Base-by-base conservation (phyloP, 1,140 invertebrate genomes). In the Calliphora vicina region DNA sequence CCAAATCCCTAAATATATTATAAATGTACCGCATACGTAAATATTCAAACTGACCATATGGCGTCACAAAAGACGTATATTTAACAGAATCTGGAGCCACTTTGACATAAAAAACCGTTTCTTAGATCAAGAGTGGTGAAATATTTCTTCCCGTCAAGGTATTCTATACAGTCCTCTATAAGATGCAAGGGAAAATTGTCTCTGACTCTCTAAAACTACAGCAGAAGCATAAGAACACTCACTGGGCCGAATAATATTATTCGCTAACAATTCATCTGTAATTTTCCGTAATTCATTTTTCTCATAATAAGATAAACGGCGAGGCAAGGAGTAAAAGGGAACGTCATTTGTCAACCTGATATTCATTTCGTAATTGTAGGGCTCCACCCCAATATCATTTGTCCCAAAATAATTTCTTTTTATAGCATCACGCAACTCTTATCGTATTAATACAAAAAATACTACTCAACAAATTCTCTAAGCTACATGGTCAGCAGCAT, bases 11-110 rank as follows among this genome's bases (percentile, higher is more conserved):
- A 27, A 4, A 26, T 12, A 26, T 72, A 72, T 25, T 72, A 72
- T 27, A 80, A 45, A 23, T 42, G 42, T 43, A 45, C 27, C 29
- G 78, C 78, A 45, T 80, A 80, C 78, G 78, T 9, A 45, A 23
- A 43, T 80, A 80, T 43, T 80, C 78, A 15, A 80, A 80, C 43
- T 80, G 78, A 80, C 78, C 35, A 29, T 43, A 50, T 17, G 78
- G 78, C 10, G 43, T 80, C n/a, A 23, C 42, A 26, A 80, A 80
- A 80, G 78, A 80, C 9, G 78, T 80, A 17, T 80, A 80, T 80
- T 80, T 80, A 23, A 45, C 43, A 23, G 78, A 80, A 25, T 50
- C 42, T 45, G 43, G 20, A 25, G 78, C 43, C 17, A 80, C 25
- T n/a, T n/a, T n/a, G n/a, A n/a, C n/a, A n/a, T n/a, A n/a, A n/a